Percentiles rank a stretch among this genome's conserved stretches.
Evolutionary conservation across 1,140 invertebrate genomes (phyloP).

Genomic region (Drosophila pachea): DNA sequence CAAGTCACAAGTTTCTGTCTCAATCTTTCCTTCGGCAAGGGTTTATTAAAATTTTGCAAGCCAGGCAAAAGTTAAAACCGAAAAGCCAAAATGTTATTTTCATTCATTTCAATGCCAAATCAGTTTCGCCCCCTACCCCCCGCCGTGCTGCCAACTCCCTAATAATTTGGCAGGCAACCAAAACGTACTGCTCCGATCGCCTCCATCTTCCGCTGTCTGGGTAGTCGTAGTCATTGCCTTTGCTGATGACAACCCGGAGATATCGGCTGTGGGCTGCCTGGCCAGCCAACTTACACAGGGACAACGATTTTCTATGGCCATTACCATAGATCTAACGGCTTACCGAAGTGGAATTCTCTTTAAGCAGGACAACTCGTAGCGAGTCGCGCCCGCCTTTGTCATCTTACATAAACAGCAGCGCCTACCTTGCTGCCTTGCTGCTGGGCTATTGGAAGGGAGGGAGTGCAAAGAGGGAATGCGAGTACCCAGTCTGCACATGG

Average conservation of each 20-base stretch:
- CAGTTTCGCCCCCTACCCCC: slow-evolving; percentile 26
- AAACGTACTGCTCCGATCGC: slow-evolving; percentile 30
- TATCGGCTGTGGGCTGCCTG: slow-evolving; percentile 54
- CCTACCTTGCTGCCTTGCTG: slow-evolving; percentile 2
- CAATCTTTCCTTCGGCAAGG: slow-evolving; percentile 11
- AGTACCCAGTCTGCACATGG: slow-evolving; percentile 1
- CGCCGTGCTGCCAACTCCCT: slow-evolving; percentile 14
- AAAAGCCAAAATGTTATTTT: slow-evolving; percentile 35
- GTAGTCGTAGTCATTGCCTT: slow-evolving; percentile 62
- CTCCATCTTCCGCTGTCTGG: slow-evolving; percentile 1
- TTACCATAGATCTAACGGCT: slow-evolving; percentile 70
- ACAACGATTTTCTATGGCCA: slow-evolving; percentile 64
- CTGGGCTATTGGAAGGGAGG: no score
- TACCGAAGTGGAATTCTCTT: slow-evolving; percentile 24
- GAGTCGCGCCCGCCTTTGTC: slow-evolving; percentile 48
- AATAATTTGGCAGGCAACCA: slow-evolving; percentile 69
- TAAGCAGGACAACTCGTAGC: slow-evolving; percentile 17
- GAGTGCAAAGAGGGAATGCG: no score
- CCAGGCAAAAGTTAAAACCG: slow-evolving; percentile 48
- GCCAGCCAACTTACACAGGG: slow-evolving; percentile 48
- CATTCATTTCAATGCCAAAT: slow-evolving; percentile 68
- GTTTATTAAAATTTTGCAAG: slow-evolving; percentile 67
- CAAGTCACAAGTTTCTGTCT: slow-evolving; percentile 48
- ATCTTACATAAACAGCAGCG: slow-evolving; percentile 66
- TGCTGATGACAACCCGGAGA: slow-evolving; percentile 66